These are phyloP conservation scores for Ennomos fuscantarius DNA, from an alignment of 2,888 invertebrate species.

Conservation along the genomic window DNA sequence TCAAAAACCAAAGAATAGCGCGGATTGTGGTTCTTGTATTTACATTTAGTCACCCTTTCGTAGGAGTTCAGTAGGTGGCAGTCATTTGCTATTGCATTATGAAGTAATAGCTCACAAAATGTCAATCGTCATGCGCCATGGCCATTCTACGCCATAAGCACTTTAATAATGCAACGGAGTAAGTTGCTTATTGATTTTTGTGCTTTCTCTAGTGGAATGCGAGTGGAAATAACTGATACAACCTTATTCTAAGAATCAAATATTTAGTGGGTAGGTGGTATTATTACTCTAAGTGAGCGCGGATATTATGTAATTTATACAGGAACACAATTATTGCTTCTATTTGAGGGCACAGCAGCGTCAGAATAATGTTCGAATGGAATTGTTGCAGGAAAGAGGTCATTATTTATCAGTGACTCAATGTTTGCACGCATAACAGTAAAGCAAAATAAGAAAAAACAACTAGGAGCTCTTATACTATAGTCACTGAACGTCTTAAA, in stretches of 20 bases:
- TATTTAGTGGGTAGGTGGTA: constrained; percentile 13
- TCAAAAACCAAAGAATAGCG: constrained; percentile 15
- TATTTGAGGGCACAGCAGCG: neutral
- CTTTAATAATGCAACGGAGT: constrained; percentile 35
- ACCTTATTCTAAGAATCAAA: constrained; percentile 7
- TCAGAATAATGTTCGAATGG: constrained; percentile 9
- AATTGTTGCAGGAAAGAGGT: constrained; percentile 30
- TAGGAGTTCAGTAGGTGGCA: constrained; percentile 38
- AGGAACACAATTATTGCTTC: constrained; percentile 10
- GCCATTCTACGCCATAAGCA: constrained; percentile 13
- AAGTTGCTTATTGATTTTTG: constrained; percentile 43
- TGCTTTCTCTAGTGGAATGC: constrained; percentile 35
- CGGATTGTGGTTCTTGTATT: constrained; percentile 56
- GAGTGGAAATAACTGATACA: constrained; percentile 25
- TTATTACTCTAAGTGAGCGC: constrained; percentile 6
- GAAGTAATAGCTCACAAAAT: constrained; percentile 39
- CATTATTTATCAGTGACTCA: constrained; percentile 37
- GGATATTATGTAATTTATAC: constrained; percentile 2
- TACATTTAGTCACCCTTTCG: constrained; percentile 49
- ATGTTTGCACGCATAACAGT: constrained; percentile 22
- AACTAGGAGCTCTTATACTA: constrained; percentile 7
- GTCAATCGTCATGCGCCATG: constrained; percentile 23
- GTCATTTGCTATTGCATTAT: constrained; percentile 43
- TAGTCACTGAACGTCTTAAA: constrained; percentile 27
- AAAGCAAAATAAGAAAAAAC: constrained; percentile 18